These are phyloP conservation scores for Cryptocheilus praepositus DNA, from an alignment of 2,888 invertebrate species.

Conservation along the genomic window DNA sequence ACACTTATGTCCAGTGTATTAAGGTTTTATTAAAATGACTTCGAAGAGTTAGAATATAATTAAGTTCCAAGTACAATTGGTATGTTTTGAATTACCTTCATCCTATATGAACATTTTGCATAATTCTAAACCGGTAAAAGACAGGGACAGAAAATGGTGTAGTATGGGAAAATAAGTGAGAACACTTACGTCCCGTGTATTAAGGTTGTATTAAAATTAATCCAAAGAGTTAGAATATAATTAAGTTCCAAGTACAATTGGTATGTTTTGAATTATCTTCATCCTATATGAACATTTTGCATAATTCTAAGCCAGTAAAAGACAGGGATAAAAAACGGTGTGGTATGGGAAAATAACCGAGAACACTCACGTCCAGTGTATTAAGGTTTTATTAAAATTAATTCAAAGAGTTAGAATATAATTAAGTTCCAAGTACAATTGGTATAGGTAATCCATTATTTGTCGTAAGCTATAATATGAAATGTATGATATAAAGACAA, in stretches of 20 bases:
- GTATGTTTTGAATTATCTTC: conserved; percentile 14
- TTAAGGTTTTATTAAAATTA: conserved; percentile 71
- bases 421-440: conserved; percentile 59
- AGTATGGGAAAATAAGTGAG: too few species aligned
- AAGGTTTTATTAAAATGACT: conserved; percentile 71
- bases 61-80: conserved; percentile 58
- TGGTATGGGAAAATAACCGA: not conserved
- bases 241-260: conserved; percentile 59
- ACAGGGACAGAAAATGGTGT: not conserved
- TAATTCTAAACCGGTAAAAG: not conserved
- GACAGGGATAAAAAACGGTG: not conserved
- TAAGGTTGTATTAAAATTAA: conserved; percentile 71
- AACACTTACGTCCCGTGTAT: conserved; percentile 54
- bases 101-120: not conserved
- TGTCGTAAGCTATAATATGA: conserved; percentile 65
- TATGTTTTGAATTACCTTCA: conserved; percentile 24
- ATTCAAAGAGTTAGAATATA: conserved; percentile 65
- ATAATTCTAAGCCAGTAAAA: not conserved
- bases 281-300: not conserved
- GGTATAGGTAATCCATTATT: conserved; percentile 57
- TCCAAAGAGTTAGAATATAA: conserved; percentile 65
- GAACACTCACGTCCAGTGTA: conserved; percentile 52
- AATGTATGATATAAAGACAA: conserved; percentile 68
- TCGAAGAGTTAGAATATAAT: conserved; percentile 64
- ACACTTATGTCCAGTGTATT: conserved; percentile 55